phyloP scores from a whole-genome alignment of 2,888 invertebrate genomes.

The Capitulum mitella region DNA sequence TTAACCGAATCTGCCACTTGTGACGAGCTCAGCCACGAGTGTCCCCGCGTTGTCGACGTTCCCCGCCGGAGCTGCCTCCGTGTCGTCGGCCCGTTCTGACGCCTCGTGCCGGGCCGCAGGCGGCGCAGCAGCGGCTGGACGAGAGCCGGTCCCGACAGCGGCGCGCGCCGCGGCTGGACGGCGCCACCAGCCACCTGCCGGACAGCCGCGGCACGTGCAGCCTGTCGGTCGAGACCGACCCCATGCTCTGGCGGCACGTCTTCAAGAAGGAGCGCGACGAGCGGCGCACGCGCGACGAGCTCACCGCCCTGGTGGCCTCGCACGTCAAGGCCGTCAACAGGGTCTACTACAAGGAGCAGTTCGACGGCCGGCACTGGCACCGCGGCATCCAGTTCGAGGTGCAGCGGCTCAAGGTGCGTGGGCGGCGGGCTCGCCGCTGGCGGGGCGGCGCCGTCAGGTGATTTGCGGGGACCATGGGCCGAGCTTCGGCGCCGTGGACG shows the following conservation, averaged over 20 bases:
- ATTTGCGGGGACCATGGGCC: too few species aligned
- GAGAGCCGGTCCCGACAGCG: not conserved
- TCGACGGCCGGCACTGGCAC: constrained; percentile 68
- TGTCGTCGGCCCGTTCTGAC: too few species aligned
- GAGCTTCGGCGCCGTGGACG: too few species aligned
- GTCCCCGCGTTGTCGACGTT: too few species aligned
- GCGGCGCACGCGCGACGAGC: constrained; percentile 92
- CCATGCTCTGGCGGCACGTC: constrained; percentile 93
- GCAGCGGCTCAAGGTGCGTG: constrained; percentile 64
- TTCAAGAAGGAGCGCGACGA: constrained; percentile 50
- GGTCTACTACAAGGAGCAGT: constrained; percentile 89
- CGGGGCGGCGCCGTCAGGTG: not conserved
- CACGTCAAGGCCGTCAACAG: constrained; percentile 98
- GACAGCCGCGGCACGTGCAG: constrained; percentile 74
- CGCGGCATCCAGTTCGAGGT: constrained; percentile 95
- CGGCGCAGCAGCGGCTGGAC: constrained; percentile 5
- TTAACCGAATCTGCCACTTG: too few species aligned
- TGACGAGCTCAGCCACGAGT: too few species aligned
- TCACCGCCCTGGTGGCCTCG: constrained; percentile 91
- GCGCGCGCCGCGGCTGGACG: not conserved
- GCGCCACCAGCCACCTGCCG: constrained; percentile 32
- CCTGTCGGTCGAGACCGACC: constrained; percentile 95
- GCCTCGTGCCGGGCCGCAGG: not conserved
- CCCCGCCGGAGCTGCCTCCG: too few species aligned
- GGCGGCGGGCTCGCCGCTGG: not conserved